These are phyloP conservation scores for Labia minor DNA, from an alignment of 2,888 invertebrate species.

Conservation along the genomic window DNA sequence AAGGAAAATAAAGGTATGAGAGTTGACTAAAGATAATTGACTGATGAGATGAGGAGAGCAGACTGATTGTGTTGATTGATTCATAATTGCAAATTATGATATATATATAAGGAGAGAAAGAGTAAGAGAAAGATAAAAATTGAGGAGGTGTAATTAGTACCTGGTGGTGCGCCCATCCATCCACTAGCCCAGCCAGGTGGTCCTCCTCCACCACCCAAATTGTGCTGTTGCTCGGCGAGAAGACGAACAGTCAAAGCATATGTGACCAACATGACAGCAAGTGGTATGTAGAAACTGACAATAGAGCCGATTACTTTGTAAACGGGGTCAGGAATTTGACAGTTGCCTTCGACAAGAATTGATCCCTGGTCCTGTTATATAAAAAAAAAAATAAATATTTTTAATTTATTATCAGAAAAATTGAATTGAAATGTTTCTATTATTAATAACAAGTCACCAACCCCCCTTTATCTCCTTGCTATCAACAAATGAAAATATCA, in stretches of 20 bases:
- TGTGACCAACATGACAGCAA: conserved; percentile 89
- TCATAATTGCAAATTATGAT: no score
- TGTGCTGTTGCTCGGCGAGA: conserved; percentile 71
- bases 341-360: conserved; percentile 69
- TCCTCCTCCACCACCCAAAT: conserved; percentile 41
- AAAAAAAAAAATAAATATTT: no score
- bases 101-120: no score
- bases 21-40: no score
- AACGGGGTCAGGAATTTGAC: conserved; percentile 77
- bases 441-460: no score
- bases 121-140: no score
- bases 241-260: conserved; percentile 84
- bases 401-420: no score
- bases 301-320: conserved; percentile 89
- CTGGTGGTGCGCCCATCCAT: conserved; percentile 52
- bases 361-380: conserved; percentile 65
- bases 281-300: conserved; percentile 90
- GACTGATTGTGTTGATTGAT: no score
- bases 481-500: neutral
- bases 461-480: no score
- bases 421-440: neutral
- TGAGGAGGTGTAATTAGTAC: no score
- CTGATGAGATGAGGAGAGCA: no score
- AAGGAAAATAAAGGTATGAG: no score
- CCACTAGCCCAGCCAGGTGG: conserved; percentile 60